These are phyloP conservation scores for Phaethornis superciliosus DNA, from an alignment of 2,113 vertebrate species.

Conservation along the genomic window DNA sequence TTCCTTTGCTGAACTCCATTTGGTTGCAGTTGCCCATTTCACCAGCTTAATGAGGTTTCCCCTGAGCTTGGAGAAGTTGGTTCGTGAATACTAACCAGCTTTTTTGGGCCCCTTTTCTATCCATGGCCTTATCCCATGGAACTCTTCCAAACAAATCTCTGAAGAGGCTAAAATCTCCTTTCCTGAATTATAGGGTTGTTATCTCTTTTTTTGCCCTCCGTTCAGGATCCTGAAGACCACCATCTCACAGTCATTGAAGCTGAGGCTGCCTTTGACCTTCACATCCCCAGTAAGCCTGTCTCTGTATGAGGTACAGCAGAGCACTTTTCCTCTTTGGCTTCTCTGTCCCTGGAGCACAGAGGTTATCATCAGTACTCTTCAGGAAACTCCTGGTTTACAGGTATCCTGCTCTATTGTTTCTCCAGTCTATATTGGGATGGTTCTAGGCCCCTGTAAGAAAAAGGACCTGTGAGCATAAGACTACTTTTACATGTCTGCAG, in stretches of 20 bases:
- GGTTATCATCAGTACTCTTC: not conserved
- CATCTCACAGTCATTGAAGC: not conserved
- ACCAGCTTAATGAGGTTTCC: not conserved
- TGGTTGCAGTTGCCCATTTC: not conserved
- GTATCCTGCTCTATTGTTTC: not conserved
- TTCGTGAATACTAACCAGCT: too few species aligned
- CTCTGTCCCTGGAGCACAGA: not conserved
- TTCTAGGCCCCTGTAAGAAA: not conserved
- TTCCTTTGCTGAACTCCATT: not conserved
- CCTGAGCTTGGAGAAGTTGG: too few species aligned
- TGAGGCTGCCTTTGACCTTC: not conserved
- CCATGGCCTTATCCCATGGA: too few species aligned
- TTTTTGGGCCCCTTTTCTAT: too few species aligned
- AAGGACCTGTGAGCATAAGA: not conserved
- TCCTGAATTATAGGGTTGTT: not conserved
- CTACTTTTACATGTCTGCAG: not conserved
- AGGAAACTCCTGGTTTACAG: not conserved
- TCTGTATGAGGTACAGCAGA: not conserved
- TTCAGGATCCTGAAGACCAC: not conserved
- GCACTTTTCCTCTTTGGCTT: not conserved
- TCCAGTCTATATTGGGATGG: not conserved
- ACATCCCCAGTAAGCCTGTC: not conserved
- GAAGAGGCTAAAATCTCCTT: not conserved
- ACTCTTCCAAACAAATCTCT: too few species aligned
- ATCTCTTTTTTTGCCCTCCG: not conserved